Evolutionary conservation across 2,113 vertebrate genomes (phyloP).

Genomic region (Nothocercus nigrocapillus): DNA sequence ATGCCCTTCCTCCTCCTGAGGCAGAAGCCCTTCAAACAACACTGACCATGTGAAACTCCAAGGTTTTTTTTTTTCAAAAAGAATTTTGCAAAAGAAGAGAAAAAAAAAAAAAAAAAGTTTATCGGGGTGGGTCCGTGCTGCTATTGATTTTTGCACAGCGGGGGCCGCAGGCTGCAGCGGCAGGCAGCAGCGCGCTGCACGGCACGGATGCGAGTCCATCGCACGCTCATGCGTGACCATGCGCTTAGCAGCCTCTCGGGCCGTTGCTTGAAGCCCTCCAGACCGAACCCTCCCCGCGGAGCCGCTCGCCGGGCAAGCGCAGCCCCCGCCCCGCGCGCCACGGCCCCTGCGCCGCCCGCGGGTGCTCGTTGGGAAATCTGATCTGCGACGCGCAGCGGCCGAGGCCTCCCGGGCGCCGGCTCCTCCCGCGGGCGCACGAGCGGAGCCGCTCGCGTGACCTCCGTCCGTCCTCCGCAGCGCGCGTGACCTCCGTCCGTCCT

Average conservation of each 20-base stretch:
- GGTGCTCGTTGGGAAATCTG: conserved; percentile 68
- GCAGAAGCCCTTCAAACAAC: background rate
- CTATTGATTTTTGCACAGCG: background rate
- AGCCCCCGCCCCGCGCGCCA: conserved; percentile 7
- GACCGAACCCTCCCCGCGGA: background rate
- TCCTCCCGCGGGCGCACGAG: conserved; percentile 58
- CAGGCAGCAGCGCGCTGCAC: rapidly evolving
- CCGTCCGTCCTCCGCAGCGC: too few species aligned
- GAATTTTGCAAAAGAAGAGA: background rate
- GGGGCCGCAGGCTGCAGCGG: background rate
- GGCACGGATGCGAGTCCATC: background rate
- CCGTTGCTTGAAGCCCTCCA: background rate
- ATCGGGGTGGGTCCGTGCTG: background rate
- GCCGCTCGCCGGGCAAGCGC: background rate
- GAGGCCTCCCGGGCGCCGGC: conserved; percentile 62
- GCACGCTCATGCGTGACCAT: background rate
- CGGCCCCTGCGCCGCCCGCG: conserved; percentile 24
- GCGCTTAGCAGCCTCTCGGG: background rate
- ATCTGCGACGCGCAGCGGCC: conserved; percentile 66
- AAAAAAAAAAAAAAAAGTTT: background rate
- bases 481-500: too few species aligned
- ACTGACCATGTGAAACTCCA: too few species aligned
- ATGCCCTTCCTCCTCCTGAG: background rate
- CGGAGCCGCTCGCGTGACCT: conserved; percentile 49
- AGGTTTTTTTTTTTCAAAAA: too few species aligned